Conservation (phyloP, 2,113 vertebrate genomes). For the Amazona guildingii region DNA sequence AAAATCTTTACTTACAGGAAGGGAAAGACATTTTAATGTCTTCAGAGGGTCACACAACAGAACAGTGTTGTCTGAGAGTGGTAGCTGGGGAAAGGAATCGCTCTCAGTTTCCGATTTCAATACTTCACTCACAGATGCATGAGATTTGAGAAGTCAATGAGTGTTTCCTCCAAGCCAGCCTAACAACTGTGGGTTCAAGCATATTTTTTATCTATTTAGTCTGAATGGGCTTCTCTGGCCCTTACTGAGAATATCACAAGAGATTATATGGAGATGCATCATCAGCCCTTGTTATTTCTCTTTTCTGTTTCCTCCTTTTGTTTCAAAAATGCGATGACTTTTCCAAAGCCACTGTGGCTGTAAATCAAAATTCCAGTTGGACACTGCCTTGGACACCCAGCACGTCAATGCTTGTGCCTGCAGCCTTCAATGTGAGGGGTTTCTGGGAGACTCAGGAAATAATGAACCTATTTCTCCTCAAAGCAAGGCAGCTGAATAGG, state of each 20-base stretch:
- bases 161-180: background rate
- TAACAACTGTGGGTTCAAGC: background rate
- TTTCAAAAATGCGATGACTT: background rate
- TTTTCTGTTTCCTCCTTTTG: background rate
- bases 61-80: background rate
- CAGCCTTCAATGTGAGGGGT: background rate
- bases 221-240: background rate
- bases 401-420: background rate
- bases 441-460: background rate
- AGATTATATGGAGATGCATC: background rate
- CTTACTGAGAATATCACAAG: background rate
- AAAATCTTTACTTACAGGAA: conserved; percentile 57
- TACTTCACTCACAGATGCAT: conserved; percentile 28
- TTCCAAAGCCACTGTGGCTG: background rate
- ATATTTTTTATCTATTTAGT: background rate
- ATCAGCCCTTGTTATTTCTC: background rate
- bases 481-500: background rate
- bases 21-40: conserved; percentile 58
- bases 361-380: background rate
- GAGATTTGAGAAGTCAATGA: background rate
- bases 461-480: background rate
- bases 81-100: background rate
- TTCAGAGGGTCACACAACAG: conserved; percentile 21
- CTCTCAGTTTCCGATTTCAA: conserved; percentile 17
- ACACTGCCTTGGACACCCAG: background rate